Base-by-base conservation (phyloP, 1,140 invertebrate species). In the Cotesia chilonis region DNA sequence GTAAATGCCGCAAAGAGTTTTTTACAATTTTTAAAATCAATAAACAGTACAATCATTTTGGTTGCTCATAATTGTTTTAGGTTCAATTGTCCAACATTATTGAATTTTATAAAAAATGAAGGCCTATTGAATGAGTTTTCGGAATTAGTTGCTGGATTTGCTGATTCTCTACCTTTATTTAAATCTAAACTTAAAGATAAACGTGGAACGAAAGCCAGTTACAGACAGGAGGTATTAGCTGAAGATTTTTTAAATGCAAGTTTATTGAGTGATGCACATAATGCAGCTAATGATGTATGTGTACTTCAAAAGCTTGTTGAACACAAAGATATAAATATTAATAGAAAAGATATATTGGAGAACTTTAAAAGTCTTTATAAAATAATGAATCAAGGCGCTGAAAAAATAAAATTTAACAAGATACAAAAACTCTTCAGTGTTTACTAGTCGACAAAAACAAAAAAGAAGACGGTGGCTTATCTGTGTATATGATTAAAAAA, bases 321-420 rank as follows among this genome's bases (percentile, higher is more conserved):
- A 28, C 67, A 69, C 28, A 52, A 52, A 57, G 67, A 12, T 57
- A 59, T 69, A 52, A 59, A 57, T 59, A 59, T 57, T 37, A 38
- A 57, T 0, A 57, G 7, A 20, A 38, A 69, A 41, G 52, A 59
- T 37, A 69, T 69, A 37, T 7, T 57, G 1, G 20, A 55, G 55
- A 28, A 68, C 55, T 52, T 37, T 17, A 28, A 54, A 68, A 55
- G 20, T 12, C 12, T 68, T 35, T n/a, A 7, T 68, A 1, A 28
- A 63, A 28, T 59, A 14, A n/a, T 59, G 10, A 17, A 59, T 28
- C 0, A 28, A 28, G 20, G 20, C 0, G 20, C 20, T 0, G 20
- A 17, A 59, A 17, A 59, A 59, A 59, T 14, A 14, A 10, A 17
- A 5, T n/a, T 2, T 4, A 12, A 59, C 10, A 2, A 4, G 0